Conservation (phyloP, 2,797 vertebrate species). For the Chiropotes sagulatus region DNA sequence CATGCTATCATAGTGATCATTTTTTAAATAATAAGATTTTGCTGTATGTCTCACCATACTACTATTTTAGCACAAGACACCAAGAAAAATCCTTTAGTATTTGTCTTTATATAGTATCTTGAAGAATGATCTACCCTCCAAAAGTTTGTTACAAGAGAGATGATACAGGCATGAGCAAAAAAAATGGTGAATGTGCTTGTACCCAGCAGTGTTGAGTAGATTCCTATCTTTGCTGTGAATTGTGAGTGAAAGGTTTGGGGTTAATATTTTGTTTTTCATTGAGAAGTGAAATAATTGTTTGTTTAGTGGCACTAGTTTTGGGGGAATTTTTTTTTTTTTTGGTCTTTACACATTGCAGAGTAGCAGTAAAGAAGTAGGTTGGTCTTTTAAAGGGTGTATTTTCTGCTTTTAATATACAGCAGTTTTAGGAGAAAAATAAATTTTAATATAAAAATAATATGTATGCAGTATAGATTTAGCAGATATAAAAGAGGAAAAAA, state of each 20-base stretch:
- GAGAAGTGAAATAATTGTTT: not conserved
- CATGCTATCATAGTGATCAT: not conserved
- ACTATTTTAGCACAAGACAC: not conserved
- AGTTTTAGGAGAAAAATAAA: not conserved
- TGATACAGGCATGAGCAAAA: not conserved
- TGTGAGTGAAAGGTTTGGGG: not conserved
- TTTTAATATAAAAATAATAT: not conserved
- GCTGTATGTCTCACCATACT: not conserved
- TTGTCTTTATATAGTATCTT: not conserved
- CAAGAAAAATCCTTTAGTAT: not conserved
- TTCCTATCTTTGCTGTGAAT: not conserved
- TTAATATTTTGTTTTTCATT: slow-evolving; percentile 1
- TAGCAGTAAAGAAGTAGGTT: not conserved
- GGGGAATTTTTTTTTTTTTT: not conserved
- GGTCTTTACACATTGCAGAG: not conserved
- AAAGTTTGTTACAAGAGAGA: not conserved
- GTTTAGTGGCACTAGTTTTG: not conserved
- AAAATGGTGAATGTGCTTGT: not conserved
- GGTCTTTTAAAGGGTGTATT: not conserved
- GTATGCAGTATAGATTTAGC: not conserved
- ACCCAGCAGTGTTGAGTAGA: not conserved
- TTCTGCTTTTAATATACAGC: slow-evolving; percentile 18
- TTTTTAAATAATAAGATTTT: not conserved
- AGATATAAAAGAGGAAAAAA: not conserved
- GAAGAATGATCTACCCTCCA: not conserved